Base-by-base conservation (phyloP, 2,888 invertebrate species). In the Pristionchus entomophagus region DNA sequence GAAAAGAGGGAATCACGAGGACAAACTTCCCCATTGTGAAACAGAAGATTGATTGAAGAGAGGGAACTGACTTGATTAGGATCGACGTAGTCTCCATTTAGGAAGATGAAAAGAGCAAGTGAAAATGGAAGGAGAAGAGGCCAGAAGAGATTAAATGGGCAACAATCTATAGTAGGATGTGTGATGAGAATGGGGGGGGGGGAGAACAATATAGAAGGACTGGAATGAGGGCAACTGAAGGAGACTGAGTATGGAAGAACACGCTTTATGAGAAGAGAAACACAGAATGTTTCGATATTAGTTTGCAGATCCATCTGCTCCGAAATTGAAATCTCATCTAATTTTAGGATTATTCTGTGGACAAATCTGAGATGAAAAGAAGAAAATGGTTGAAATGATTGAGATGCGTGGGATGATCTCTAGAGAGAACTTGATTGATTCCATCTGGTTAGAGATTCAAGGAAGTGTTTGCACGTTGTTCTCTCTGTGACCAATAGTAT, bases 51-150 rank as follows among this genome's bases (percentile, higher is more conserved):
- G 38, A 73, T 41, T 41, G 73, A 38, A 41, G 38, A 69, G 69
- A 69, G 69, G 22, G 73, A 41, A 45, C 12, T 73, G 10, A 73
- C 26, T 73, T 41, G 41, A 73, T 73, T 73, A 32, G n/a, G 26
- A 73, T 73, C 41, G 73, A 73, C 41, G 73, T 38, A 41, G 73
- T 26, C 17, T 1, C 26, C 73, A 41, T 45, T 73, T 26, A 41
- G 73, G 17, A 10, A 45, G 73, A 73, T 73, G 73, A 73, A 26
- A 73, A 73, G 73, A 73, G 73, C 73, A 73, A 41, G n/a, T n/a
- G 41, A 73, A 41, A 73, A 65, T 65, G 73, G 26, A 73, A 73
- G 35, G 65, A 73, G 73, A 41, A 41, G n/a, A 62, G 69, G 10
- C 10, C 19, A 38, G n/a, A n/a, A 38, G 73, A 73, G 73, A 73